Base-by-base conservation (phyloP, 2,113 vertebrate genomes). In the Ammodytes dubius region DNA sequence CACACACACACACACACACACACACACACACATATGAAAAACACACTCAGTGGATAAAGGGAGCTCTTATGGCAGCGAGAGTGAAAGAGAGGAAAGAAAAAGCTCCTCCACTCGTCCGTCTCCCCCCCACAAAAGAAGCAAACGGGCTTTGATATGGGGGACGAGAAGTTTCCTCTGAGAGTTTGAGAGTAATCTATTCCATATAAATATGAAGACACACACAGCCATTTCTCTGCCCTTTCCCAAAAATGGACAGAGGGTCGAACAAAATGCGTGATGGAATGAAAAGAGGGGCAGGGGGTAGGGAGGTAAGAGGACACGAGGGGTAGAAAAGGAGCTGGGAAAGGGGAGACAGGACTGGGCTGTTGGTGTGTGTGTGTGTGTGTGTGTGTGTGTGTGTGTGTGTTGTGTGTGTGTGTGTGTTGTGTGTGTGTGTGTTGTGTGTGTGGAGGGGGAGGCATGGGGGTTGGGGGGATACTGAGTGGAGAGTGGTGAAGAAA, bases 171-270 rank as follows among this genome's bases (percentile, higher is more conserved):
- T 68, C 88, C 89, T 88, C 52, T 0, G 19, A 80, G 80, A 47
- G 78, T 86, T 90, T 81, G 85, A 89, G 27, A 85, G 67, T 74
- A 79, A 92, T 93, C 84, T 91, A 67, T 86, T 92, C 86, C 27
- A 27, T 85, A 27, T 56, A 86, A 81, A 56, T 75, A 70, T 81
- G 65, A 79, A 89, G 85, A 92, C 81, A 87, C 59, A 87, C 59
- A 11, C 66, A 85, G 76, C 77, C 84, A 76, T 85, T 90, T 90
- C 80, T 61, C 79, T 84, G 85, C 83, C 80, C 77, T 85, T 70
- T 87, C 17, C 79, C 72, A 73, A 63, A 27, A 19, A 59, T 43
- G 52, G 58, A 53, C 3, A 7, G 43, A 74, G 42, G 27, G 27
- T 53, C 15, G 54, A 74, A 71, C 37, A 65, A 27, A 79, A 80